A percentile compares a stretch with the other conserved stretches of the same genome.
Conservation (phyloP, 1,140 invertebrate genomes). For the Drosophila rufa region DNA sequence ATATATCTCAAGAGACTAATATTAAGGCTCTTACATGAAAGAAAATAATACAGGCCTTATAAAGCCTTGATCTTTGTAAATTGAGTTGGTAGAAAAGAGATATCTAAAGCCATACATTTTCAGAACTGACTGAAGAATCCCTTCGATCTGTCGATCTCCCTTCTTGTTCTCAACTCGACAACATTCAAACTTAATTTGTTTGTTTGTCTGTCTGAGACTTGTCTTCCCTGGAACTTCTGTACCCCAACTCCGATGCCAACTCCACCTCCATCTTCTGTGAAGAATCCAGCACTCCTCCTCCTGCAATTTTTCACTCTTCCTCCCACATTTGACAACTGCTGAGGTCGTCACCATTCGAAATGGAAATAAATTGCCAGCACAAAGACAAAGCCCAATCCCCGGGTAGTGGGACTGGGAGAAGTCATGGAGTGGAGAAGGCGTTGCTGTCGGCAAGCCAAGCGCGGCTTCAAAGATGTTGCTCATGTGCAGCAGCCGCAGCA, state of each 20-base stretch:
- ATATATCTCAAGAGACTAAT: no score
- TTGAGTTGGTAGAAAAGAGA: slow-evolving; percentile 1
- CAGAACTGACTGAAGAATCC: background rate
- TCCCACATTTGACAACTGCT: slow-evolving; percentile 35
- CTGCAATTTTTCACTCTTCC: slow-evolving; percentile 23
- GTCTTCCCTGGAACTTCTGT: slow-evolving; percentile 4
- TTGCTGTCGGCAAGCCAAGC: slow-evolving; percentile 25
- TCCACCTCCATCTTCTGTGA: background rate
- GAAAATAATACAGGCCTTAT: no score
- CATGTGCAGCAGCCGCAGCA: slow-evolving; percentile 25
- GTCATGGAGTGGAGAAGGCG: slow-evolving; percentile 32
- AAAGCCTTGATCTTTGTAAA: background rate
- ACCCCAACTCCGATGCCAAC: background rate
- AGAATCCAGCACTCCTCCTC: background rate
- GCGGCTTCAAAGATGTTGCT: slow-evolving; percentile 35
- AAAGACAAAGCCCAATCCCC: slow-evolving; percentile 21
- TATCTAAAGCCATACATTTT: background rate
- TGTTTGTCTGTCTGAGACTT: slow-evolving; percentile 23
- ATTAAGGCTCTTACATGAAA: no score
- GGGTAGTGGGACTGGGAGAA: slow-evolving; percentile 1
- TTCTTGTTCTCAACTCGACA: slow-evolving; percentile 12
- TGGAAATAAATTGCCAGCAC: slow-evolving; percentile 47
- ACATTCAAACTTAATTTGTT: slow-evolving; percentile 43
- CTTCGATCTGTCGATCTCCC: slow-evolving; percentile 8
- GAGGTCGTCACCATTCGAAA: slow-evolving; percentile 48